Evolutionary conservation across 2,113 vertebrate species (phyloP).

Genomic region (Callipepla californica): DNA sequence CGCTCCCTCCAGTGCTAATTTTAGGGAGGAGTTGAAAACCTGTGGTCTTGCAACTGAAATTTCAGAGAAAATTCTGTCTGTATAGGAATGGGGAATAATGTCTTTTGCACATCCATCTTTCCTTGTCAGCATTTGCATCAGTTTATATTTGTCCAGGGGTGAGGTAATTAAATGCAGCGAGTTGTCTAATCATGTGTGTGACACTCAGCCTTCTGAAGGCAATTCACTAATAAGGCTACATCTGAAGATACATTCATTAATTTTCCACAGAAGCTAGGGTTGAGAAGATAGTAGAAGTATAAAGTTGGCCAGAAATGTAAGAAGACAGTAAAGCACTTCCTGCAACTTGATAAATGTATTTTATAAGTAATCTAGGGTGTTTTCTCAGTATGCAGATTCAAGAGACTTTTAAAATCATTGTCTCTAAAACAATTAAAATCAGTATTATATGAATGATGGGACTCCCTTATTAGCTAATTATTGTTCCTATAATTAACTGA

Average conservation of each 20-base stretch:
- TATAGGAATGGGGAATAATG: not conserved
- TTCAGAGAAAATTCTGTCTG: not conserved
- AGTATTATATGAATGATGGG: conserved; percentile 5
- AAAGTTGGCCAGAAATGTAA: not conserved
- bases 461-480: conserved; percentile 44
- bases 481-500: conserved; percentile 55
- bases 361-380: not conserved
- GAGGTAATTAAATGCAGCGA: conserved; percentile 11
- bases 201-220: not conserved
- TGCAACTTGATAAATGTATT: not conserved
- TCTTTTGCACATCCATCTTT: not conserved
- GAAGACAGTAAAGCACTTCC: not conserved
- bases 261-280: not conserved
- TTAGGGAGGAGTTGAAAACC: not conserved
- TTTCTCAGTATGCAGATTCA: not conserved
- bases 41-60: not conserved
- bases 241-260: conserved; percentile 12
- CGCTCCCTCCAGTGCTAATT: not conserved
- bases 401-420: not conserved
- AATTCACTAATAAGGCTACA: not conserved
- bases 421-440: conserved; percentile 18
- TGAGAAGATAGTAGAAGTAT: not conserved
- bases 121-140: not conserved
- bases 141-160: not conserved
- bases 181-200: not conserved